Evolutionary conservation across 1,140 invertebrate genomes (phyloP).

Genomic region (Lucilia sericata): DNA sequence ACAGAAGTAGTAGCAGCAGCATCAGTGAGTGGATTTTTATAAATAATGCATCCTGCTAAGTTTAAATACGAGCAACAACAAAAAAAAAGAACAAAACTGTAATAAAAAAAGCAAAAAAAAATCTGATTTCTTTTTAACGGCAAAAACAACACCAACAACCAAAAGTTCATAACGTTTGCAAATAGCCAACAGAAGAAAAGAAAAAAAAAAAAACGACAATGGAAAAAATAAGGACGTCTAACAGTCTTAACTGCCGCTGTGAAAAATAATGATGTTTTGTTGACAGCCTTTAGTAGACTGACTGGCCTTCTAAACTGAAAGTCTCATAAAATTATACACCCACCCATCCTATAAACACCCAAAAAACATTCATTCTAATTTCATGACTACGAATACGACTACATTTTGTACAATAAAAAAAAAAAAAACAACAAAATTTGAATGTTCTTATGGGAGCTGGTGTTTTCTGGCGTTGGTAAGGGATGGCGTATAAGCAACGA

Average conservation of each 20-base stretch:
- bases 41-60: constrained; percentile 26
- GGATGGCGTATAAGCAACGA: neutral
- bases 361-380: neutral
- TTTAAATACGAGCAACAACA: neutral
- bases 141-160: neutral
- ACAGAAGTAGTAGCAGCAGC: neutral
- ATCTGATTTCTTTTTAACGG: constrained; percentile 9
- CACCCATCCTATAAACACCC: neutral
- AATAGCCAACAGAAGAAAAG: neutral
- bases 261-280: constrained; percentile 29
- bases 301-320: constrained; percentile 26
- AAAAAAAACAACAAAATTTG: neutral
- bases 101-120: constrained; percentile 1
- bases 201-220: neutral
- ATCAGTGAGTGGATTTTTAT: neutral
- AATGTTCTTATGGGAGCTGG: neutral
- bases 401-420: neutral
- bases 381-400: neutral
- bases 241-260: constrained; percentile 17
- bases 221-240: neutral
- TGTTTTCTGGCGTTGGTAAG: neutral
- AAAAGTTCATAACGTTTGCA: constrained; percentile 17
- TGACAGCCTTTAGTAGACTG: constrained; percentile 5
- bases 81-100: neutral
- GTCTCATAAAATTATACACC: constrained; percentile 13